Base-by-base conservation (phyloP, 2,888 invertebrate species). In the Hypselothyrea guttata region DNA sequence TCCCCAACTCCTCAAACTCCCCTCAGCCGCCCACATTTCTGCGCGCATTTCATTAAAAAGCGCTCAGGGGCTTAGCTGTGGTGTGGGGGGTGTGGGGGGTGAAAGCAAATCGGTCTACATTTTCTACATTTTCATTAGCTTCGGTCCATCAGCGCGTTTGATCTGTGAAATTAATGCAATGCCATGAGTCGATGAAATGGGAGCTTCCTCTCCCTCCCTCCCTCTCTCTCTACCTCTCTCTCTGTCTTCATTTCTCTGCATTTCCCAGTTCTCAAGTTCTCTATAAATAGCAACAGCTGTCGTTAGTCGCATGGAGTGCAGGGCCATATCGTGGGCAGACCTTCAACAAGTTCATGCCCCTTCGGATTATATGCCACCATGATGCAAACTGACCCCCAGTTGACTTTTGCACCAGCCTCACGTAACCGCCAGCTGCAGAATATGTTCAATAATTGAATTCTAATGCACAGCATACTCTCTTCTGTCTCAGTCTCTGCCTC, bases 91-190 rank as follows among this genome's bases (percentile, higher is more conserved):
- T 22, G 15, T 3, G 22, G 42, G 28, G 18, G 22, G 13, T 9
- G 41, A 30, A 13, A 41, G 33, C 22, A 18, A 15, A 13, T 15
- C 5, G 16, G 33, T 15, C 11, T 34, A 16, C 4, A n/a, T 13
- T 33, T 41, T 63, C 53, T 58, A 71, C 69, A 63, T 74, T 78
- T 78, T 78, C 76, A 76, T 79, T 82, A 77, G 75, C 64, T 65
- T 68, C 57, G 81, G 75, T 75, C 77, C 59, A 68, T 73, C 76
- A 73, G 59, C 71, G 76, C 73, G 73, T 83, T 84, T 85, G 83
- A 85, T 85, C 86, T 86, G 62, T 53, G 58, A 84, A 84, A 85
- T 85, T 86, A 84, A 85, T 85, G 84, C 84, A 82, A 67, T 73
- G 55, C 60, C 78, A 76, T 68, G 75, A 47, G 49, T 53, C 68